Base-by-base conservation (phyloP, 1,140 invertebrate genomes). In the Laupala kohalensis region DNA sequence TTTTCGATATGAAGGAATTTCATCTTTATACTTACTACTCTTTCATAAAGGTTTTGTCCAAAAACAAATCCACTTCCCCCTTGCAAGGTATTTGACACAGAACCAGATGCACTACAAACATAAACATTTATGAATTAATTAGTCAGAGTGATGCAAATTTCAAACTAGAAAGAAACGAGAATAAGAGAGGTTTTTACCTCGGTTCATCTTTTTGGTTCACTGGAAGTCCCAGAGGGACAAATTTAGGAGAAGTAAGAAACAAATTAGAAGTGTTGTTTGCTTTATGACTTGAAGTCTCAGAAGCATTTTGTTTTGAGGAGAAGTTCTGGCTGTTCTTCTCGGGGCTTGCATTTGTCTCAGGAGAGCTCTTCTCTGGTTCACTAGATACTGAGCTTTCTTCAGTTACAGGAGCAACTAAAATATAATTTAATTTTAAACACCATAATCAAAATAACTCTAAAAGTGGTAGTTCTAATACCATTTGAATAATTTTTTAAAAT, bases 31-130 rank as follows among this genome's bases (percentile, higher is more conserved):
- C 37, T 13, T 53, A 53, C 83, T 23, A 93, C 93, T 74, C 92
- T 84, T 75, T 94, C 92, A 78, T 92, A 90, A 53, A 96, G 83
- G 82, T 95, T 95, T 78, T 95, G 92, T n/a, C 94, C 94, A 82
- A 96, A 96, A 5, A 96, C 89, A 84, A 95, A 95, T 67, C 86
- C 86, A 29, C 37, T 53, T 13, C 9, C 37, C 9, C 37, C 37
- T 53, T 9, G 9, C 37, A 85, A 78, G 12, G 37, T 9, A 53
- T 53, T 53, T 68, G 67, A 25, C 25, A 67, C 66, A 26, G 66
- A 28, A 6, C 25, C 25, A 9, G 66, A 28, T 67, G 66, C 1
- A 28, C 25, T 28, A 2, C 23, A 23, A 37, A 37, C 25, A n/a
- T 4, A 68, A 68, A 68, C n/a, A 23, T 29, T 29, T n/a, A 67